Base-by-base conservation (phyloP, 2,797 vertebrate species). In the Phataginus tricuspis region DNA sequence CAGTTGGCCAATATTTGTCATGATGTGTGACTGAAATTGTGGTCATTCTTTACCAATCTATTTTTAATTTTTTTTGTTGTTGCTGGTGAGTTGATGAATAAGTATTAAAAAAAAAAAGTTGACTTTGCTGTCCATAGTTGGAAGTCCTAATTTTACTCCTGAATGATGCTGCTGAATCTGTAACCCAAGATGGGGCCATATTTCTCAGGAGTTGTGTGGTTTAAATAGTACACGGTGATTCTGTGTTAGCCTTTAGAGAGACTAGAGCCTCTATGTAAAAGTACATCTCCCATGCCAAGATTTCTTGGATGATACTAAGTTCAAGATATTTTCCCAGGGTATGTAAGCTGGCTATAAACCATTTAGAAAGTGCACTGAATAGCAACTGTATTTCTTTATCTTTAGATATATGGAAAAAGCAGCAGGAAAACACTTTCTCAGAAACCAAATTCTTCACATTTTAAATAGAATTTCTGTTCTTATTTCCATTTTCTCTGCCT, bases 251-350 rank as follows among this genome's bases (percentile, higher is more conserved):
- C 79, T 82, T 37, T 27, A 37, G 78, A 75, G 83, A 61, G 53
- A 69, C 27, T 42, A n/a, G 8, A 31, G 25, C 39, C 16, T 83
- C 45, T 72, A 15, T 37, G 72, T 57, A 77, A 88, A 93, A 25
- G 45, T 39, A 55, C 27, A 34, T 37, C n/a, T 79, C 16, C 16
- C 23, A 64, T 18, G 31, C 86, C 71, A 91, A 51, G n/a, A 39
- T 79, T 78, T 96, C 39, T 90, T 85, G 74, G 90, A 87, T 49
- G 71, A 91, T 78, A 87, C 19, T 84, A 95, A 90, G 39, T 63
- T 69, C 69, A 84, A 84, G 96, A 96, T 95, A 82, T 37, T 95
- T 97, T 97, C 79, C 94, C 39, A 19, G 66, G 55, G 42, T 84
- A 96, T 74, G 83, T 94, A 96, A 97, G 64, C n/a, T 39, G 49